Conservation (phyloP, 2,797 vertebrate genomes). For the Neosilurus hyrtlii region DNA sequence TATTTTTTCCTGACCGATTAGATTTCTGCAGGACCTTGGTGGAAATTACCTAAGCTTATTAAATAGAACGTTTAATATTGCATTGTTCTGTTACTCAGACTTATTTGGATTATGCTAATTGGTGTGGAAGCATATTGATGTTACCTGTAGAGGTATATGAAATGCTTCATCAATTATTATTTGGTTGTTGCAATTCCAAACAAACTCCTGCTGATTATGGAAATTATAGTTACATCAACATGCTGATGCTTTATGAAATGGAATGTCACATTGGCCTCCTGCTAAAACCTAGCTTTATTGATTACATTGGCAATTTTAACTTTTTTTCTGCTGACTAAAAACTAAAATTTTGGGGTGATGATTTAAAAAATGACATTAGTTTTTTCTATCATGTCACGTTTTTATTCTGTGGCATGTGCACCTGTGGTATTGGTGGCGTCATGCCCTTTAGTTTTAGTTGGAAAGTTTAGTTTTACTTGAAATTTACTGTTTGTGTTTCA, state of each 20-base stretch:
- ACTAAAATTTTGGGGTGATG: too few species aligned
- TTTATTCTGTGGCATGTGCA: too few species aligned
- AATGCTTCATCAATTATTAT: background rate
- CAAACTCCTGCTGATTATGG: constrained; percentile 38
- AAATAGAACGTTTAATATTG: background rate
- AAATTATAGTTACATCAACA: constrained; percentile 37
- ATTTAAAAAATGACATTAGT: too few species aligned
- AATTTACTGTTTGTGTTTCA: too few species aligned
- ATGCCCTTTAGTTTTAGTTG: too few species aligned
- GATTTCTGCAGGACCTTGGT: background rate
- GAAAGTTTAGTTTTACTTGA: too few species aligned
- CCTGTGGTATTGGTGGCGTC: too few species aligned
- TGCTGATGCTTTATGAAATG: constrained; percentile 25
- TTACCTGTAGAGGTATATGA: background rate
- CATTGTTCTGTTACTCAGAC: background rate
- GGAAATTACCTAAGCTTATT: background rate
- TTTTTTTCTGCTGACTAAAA: too few species aligned
- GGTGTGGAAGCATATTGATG: background rate
- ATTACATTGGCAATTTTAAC: too few species aligned
- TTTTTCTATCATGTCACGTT: too few species aligned
- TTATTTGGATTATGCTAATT: background rate
- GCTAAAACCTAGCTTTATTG: constrained; percentile 40
- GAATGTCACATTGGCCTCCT: constrained; percentile 35
- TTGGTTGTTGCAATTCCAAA: constrained; percentile 10
- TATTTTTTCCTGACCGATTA: background rate